Conservation (phyloP, 53 echinoderm and acorn worm species). For the Actinopyga echinites region DNA sequence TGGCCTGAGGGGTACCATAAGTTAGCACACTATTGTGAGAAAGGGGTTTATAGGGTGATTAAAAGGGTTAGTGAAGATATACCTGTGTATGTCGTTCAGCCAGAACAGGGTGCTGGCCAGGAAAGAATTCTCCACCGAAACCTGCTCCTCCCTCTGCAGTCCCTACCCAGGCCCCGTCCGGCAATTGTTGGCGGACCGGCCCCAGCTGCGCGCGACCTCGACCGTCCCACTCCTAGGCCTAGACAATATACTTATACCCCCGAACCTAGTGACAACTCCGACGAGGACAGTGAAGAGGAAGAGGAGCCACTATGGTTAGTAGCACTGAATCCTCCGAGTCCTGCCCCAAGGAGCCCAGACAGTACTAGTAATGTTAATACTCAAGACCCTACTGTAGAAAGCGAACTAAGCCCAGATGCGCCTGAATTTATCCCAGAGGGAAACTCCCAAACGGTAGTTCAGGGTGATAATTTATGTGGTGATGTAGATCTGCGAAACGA, state of each 20-base stretch:
- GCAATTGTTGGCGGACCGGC: no score
- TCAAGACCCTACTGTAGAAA: no score
- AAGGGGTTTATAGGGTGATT: background rate
- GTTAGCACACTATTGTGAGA: constrained; percentile 20
- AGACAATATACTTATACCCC: background rate
- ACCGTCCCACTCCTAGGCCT: background rate
- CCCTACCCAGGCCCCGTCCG: background rate
- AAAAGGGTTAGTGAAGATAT: background rate
- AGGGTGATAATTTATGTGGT: no score
- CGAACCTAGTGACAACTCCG: background rate
- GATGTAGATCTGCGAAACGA: no score
- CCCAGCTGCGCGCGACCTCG: background rate
- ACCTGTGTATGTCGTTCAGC: constrained; percentile 22
- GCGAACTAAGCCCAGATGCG: no score
- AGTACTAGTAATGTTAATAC: no score
- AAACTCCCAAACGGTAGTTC: no score
- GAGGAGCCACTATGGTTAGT: background rate
- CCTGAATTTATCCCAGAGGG: no score
- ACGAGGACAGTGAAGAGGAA: background rate
- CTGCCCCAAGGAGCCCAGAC: background rate
- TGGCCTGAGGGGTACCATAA: constrained; percentile 23
- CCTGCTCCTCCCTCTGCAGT: constrained; percentile 25
- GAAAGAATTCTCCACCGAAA: constrained; percentile 10
- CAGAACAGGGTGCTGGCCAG: background rate
- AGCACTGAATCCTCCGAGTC: background rate